These are phyloP conservation scores for Galago senegalensis DNA, from an alignment of 2,797 vertebrate species.

Conservation along the genomic window DNA sequence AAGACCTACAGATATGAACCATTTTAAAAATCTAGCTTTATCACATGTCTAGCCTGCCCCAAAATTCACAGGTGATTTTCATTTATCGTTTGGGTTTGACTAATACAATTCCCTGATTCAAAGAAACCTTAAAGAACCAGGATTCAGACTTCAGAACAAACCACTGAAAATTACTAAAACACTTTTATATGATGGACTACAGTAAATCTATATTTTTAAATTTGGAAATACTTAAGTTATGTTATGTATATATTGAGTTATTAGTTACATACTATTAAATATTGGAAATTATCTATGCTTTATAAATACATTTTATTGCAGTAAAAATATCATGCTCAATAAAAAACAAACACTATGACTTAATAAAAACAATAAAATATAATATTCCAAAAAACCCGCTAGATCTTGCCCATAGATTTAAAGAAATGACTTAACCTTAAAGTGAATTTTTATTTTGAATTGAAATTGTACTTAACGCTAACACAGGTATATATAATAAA, in stretches of 20 bases:
- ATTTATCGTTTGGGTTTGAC: slow-evolving; percentile 40
- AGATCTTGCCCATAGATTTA: neutral
- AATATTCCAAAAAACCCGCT: neutral
- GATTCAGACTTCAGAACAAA: too few relatives aligned
- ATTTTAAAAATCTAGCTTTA: neutral
- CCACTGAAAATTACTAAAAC: too few relatives aligned
- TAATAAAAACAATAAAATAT: too few relatives aligned
- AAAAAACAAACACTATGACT: too few relatives aligned
- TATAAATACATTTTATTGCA: too few relatives aligned
- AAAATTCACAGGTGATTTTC: neutral
- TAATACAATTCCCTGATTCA: slow-evolving; percentile 41
- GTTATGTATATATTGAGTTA: too few relatives aligned
- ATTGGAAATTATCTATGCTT: too few relatives aligned
- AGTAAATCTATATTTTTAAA: too few relatives aligned
- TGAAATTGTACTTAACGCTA: slow-evolving; percentile 66
- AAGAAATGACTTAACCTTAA: slow-evolving; percentile 49
- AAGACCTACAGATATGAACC: neutral
- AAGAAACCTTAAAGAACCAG: neutral
- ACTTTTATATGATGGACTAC: too few relatives aligned
- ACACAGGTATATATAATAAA: slow-evolving; percentile 26
- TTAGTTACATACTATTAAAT: too few relatives aligned
- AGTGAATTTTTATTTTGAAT: slow-evolving; percentile 16
- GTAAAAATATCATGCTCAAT: too few relatives aligned
- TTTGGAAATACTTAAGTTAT: too few relatives aligned
- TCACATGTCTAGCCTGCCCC: neutral